Evolutionary conservation across 2,888 invertebrate genomes (phyloP), one percentile per base, ranked within the genome.

Genomic region (Stenchaetothrips biformis): DNA sequence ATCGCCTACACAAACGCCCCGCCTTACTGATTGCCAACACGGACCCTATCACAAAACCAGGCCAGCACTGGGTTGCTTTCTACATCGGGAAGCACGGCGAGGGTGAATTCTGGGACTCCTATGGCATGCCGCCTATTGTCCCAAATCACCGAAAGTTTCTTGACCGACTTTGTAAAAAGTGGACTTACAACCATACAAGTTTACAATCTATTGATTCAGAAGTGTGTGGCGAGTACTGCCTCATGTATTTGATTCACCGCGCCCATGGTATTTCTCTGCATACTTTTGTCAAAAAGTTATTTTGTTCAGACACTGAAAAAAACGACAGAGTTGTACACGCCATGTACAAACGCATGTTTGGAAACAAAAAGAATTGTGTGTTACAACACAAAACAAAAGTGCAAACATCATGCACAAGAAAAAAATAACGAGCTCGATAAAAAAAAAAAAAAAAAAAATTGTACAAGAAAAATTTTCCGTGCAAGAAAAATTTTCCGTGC

Each of bases 101-200:
- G 9, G 13, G 53, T 13, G 53, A 53, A 16, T 53, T 53, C 53
- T 53, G 53, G 53, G 16, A 53, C 16, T 53, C 48, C 77, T 80
- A 67, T 1, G 80, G 80, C 11, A 21, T 77, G 16, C 77, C 77
- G 6, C 80, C 80, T 3, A 48, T 48, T 2, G 9, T 78, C 9
- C 16, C 53, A 1, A 9, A 53, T 9, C 53, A 53, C 16, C 2
- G 6, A 9, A 53, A 53, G 6, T 53, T 53, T 53, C 16, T 13
- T 9, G 53, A 53, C 53, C 9, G 53, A 53, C 13, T 53, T 2
- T 53, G 53, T 53, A 53, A 53, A 53, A 53, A 53, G 53, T 53
- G 53, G 53, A 53, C 53, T 9, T 53, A 53, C 53, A 53, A 53
- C 6, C 53, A 53, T 16, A 6, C 53, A 4, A 53, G 53, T 53